Evolutionary conservation across 2,888 invertebrate genomes (phyloP).

Genomic region (Synergus umbraculus): DNA sequence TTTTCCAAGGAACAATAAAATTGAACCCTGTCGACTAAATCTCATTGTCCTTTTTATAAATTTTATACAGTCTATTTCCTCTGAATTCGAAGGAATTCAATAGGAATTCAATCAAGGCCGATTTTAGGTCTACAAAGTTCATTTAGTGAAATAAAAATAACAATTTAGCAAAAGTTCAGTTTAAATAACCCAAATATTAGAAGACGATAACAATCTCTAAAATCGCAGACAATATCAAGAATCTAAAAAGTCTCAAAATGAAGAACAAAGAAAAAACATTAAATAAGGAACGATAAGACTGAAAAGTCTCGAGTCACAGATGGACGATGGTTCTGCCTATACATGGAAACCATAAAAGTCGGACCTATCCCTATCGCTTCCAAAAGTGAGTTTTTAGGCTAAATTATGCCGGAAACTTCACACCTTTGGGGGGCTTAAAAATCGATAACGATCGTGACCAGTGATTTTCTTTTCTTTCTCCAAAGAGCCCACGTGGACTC

Average conservation of each 20-base stretch:
- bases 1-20: constrained; percentile 38
- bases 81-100: background rate
- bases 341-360: background rate
- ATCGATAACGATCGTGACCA: constrained; percentile 8
- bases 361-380: background rate
- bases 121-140: no score
- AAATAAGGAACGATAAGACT: no score
- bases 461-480: constrained; percentile 7
- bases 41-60: constrained; percentile 17
- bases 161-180: no score
- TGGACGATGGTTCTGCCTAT: background rate
- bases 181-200: no score
- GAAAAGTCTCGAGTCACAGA: no score
- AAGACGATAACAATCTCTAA: no score
- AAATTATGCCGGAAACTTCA: background rate
- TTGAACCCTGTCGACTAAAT: background rate
- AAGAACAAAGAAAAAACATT: no score
- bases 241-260: no score
- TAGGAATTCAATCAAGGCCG: background rate
- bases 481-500: background rate
- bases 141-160: no score
- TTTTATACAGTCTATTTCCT: constrained; percentile 8
- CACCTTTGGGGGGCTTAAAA: background rate
- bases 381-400: background rate
- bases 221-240: no score